Evolutionary conservation across 2,888 invertebrate species (phyloP).

Genomic region (Napeogenes sylphis): DNA sequence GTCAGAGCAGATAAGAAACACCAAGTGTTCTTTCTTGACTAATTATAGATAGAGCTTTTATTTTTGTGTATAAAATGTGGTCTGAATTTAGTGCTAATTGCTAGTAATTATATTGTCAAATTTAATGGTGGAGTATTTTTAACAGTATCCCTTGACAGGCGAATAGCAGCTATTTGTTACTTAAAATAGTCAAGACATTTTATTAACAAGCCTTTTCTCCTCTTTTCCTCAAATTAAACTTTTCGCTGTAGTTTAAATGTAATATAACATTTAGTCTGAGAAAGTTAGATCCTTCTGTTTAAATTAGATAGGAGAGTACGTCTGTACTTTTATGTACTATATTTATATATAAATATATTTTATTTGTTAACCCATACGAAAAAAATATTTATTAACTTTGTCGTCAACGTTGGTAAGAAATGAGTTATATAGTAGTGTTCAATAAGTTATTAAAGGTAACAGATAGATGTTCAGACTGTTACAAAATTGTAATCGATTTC

Average conservation of each 20-base stretch:
- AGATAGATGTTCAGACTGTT: too few relatives aligned
- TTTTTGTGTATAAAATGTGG: background rate
- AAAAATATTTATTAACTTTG: too few relatives aligned
- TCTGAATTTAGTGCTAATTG: background rate
- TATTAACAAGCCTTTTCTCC: background rate
- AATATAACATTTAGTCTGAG: constrained; percentile 1
- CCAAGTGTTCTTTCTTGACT: constrained; percentile 2
- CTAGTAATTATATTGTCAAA: background rate
- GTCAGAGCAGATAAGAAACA: constrained; percentile 3
- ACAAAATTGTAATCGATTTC: too few relatives aligned
- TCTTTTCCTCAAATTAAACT: background rate
- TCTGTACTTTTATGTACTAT: too few relatives aligned
- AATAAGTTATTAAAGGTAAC: too few relatives aligned
- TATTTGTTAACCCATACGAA: too few relatives aligned
- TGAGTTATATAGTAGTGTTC: too few relatives aligned
- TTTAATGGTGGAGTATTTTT: background rate
- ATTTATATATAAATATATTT: too few relatives aligned
- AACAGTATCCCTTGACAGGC: background rate
- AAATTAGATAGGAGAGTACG: background rate
- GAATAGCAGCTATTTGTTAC: background rate
- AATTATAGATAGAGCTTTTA: constrained; percentile 1
- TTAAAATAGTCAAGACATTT: background rate
- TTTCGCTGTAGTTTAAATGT: constrained; percentile 1
- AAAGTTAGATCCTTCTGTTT: constrained; percentile 3
- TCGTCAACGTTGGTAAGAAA: too few relatives aligned